Conservation (phyloP, 2,888 invertebrate genomes). For the Adelognathus sp. region DNA sequence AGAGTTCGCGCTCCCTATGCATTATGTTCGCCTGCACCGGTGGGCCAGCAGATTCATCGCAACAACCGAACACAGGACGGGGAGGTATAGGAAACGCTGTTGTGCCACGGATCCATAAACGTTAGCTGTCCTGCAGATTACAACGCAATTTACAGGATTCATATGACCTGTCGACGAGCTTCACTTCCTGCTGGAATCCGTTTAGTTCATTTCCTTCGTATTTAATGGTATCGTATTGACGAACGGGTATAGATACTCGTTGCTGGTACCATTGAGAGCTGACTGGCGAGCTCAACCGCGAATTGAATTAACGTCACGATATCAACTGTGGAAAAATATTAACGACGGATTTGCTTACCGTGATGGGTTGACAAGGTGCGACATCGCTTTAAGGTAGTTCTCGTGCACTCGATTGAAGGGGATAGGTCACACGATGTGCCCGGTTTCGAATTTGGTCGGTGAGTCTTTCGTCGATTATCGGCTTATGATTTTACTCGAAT, state of each 20-base stretch:
- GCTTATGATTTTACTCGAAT: too few relatives aligned
- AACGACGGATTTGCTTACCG: too few relatives aligned
- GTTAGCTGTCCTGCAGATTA: background rate
- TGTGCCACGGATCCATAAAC: constrained; percentile 12
- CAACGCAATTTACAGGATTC: constrained; percentile 7
- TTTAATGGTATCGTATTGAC: constrained; percentile 26
- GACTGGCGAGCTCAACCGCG: too few relatives aligned
- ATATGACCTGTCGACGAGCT: constrained; percentile 2
- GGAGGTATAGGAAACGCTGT: background rate
- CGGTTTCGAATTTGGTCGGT: too few relatives aligned
- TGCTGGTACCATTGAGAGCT: background rate
- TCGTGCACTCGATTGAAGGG: too few relatives aligned
- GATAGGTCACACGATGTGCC: too few relatives aligned
- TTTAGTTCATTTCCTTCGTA: background rate
- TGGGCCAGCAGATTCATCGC: background rate
- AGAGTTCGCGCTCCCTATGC: background rate
- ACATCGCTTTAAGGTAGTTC: too few relatives aligned
- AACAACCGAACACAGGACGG: background rate
- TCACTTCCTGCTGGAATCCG: too few relatives aligned
- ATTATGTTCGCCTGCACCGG: constrained; percentile 11
- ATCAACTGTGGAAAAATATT: too few relatives aligned
- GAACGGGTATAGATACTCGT: background rate
- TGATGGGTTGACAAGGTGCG: too few relatives aligned
- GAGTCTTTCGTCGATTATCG: too few relatives aligned
- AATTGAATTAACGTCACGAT: too few relatives aligned